These are phyloP conservation scores for Drosophila bocqueti DNA, from an alignment of 1,140 invertebrate species.

Conservation along the genomic window DNA sequence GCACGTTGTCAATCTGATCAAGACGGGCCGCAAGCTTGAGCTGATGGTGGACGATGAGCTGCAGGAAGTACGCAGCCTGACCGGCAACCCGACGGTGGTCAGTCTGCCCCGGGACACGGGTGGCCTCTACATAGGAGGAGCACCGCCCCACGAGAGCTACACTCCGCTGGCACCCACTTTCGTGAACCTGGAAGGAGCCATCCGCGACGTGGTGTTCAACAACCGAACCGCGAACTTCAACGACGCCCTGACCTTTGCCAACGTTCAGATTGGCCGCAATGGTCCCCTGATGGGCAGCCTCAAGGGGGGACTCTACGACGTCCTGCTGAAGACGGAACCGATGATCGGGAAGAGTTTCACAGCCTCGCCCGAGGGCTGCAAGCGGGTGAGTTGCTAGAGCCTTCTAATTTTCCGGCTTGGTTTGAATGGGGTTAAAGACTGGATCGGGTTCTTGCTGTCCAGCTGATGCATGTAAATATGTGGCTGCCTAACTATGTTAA, in stretches of 20 bases:
- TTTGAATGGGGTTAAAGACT: neutral
- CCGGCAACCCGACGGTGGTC: conserved; percentile 86
- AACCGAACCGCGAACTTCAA: conserved; percentile 89
- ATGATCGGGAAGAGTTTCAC: conserved; percentile 85
- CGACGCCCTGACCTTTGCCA: conserved; percentile 88
- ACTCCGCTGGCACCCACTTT: conserved; percentile 75
- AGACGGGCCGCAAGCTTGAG: conserved; percentile 86
- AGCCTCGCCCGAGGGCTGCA: conserved; percentile 84
- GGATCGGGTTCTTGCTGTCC: conserved; percentile 18
- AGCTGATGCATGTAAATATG: conserved; percentile 51
- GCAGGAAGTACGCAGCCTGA: conserved; percentile 86
- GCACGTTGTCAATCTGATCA: conserved; percentile 87
- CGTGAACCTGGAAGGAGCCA: conserved; percentile 90
- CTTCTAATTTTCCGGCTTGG: neutral
- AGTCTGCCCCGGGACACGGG: conserved; percentile 85
- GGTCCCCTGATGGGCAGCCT: conserved; percentile 87
- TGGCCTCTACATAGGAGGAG: conserved; percentile 85
- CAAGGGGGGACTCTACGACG: conserved; percentile 81
- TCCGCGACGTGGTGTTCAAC: conserved; percentile 93
- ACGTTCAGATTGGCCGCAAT: conserved; percentile 90
- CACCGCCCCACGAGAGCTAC: conserved; percentile 71
- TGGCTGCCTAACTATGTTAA: conserved; percentile 64
- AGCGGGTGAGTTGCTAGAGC: conserved; percentile 81
- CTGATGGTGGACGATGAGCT: conserved; percentile 89
- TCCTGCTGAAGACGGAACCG: conserved; percentile 84